Base-by-base conservation (phyloP, 2,113 vertebrate genomes). In the Tetraodon nigroviridis region DNA sequence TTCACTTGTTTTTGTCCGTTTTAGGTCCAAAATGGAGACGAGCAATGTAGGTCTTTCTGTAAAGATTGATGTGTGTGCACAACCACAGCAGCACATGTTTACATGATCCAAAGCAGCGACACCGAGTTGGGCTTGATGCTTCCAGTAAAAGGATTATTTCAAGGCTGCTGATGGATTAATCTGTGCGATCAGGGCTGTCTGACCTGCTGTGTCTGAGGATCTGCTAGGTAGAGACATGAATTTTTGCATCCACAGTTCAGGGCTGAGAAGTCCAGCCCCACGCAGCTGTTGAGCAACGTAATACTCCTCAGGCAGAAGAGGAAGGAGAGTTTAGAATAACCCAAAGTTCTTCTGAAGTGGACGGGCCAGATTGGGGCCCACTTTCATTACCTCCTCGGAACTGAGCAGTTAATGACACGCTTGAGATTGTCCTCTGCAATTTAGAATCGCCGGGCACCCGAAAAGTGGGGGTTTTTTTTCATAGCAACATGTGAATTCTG, bases 251-350 rank as follows among this genome's bases (percentile, higher is more conserved):
- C 42, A 37, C 60, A 65, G n/a, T 21, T 32, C 37, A 14, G 10
- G 2, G 1, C 50, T 47, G 65, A 45, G 63, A 67, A 71, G 5
- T 24, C 86, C 78, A 0, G 79, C 67, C 4, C 55, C 13, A 12
- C 22, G 58, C 64, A 46, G 60, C 58, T 65, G 42, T 58, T 64
- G 27, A 40, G 53, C 32, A 66, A 71, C 56, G 24, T 17, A 1
- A 67, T 46, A 64, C 71, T 73, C 13, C 55, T 44, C 16, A 17
- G 37, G 42, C 44, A 14, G 59, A 51, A 58, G 59, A 71, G 63
- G 45, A 71, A 42, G 16, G 21, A 59, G 40, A 60, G 61, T 58
- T 58, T n/a, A 13, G 46, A 45, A 27, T 71, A 67, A 70, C 78
- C 67, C 40, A 29, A 18, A 61, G 64, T 53, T 73, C 52, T 6